Percentiles rank a stretch among this genome's conserved stretches.
These are phyloP conservation scores for Odiellus spinosus DNA, from an alignment of 2,888 invertebrate genomes.

Conservation along the genomic window DNA sequence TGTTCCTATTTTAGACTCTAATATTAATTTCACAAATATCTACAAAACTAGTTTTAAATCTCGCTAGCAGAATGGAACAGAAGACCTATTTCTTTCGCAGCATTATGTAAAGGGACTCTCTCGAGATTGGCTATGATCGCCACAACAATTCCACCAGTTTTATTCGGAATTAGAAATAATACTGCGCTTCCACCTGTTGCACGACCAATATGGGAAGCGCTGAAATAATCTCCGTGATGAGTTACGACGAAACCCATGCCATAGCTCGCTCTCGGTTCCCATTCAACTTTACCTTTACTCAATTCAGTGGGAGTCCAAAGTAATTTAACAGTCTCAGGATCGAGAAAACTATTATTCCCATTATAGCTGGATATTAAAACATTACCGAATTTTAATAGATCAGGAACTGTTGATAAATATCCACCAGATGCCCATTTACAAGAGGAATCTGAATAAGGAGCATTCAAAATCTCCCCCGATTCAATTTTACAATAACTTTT, in stretches of 20 bases:
- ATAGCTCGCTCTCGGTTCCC: too few species aligned
- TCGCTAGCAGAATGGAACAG: conserved; percentile 24
- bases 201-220: conserved; percentile 36
- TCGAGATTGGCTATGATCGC: conserved; percentile 35
- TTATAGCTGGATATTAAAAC: conserved; percentile 38
- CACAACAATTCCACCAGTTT: conserved; percentile 35
- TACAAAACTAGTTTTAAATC: too few species aligned
- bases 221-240: too few species aligned
- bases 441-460: conserved; percentile 40
- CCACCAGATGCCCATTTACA: conserved; percentile 47
- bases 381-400: conserved; percentile 39
- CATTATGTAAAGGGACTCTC: conserved; percentile 26
- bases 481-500: not conserved
- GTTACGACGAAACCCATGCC: too few species aligned
- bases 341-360: conserved; percentile 27
- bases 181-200: conserved; percentile 40
- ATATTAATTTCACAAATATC: too few species aligned
- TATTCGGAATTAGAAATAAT: conserved; percentile 32
- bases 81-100: conserved; percentile 31
- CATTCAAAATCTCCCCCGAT: conserved; percentile 31
- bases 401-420: conserved; percentile 37
- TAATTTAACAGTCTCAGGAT: conserved; percentile 29
- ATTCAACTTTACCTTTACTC: conserved; percentile 5
- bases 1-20: too few species aligned
- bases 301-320: conserved; percentile 31